Percentiles rank a stretch among this genome's conserved stretches.
Evolutionary conservation across 2,797 vertebrate genomes (phyloP).

Genomic region (Dicrostonyx torquatus): DNA sequence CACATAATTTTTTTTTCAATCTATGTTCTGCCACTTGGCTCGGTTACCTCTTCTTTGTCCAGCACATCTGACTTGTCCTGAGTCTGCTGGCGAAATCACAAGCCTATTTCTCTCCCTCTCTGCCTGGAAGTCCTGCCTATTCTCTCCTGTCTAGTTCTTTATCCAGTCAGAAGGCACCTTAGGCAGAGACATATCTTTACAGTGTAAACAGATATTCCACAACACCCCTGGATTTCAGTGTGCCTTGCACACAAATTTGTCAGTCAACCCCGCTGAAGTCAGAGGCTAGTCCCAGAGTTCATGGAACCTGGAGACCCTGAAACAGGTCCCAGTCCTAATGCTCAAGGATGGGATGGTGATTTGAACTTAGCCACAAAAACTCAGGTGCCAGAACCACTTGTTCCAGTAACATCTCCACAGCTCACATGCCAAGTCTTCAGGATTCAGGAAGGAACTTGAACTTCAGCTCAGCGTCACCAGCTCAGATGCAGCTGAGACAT

Average conservation of each 20-base stretch:
- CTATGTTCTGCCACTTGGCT: background rate
- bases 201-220: background rate
- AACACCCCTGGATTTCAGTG: background rate
- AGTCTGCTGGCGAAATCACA: background rate
- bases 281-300: background rate
- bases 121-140: background rate
- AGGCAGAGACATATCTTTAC: background rate
- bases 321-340: rapidly evolving
- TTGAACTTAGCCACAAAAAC: rapidly evolving
- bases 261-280: background rate
- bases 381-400: background rate
- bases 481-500: background rate
- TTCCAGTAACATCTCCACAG: background rate
- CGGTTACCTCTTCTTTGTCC: background rate
- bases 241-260: no score
- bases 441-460: background rate
- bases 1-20: background rate
- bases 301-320: background rate
- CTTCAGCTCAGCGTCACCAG: background rate
- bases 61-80: background rate
- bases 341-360: background rate
- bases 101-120: background rate
- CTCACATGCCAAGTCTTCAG: rapidly evolving
- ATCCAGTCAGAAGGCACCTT: background rate
- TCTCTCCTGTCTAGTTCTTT: background rate